These are phyloP conservation scores for Steromphala cineraria DNA, from an alignment of 2,888 invertebrate genomes.

Conservation along the genomic window DNA sequence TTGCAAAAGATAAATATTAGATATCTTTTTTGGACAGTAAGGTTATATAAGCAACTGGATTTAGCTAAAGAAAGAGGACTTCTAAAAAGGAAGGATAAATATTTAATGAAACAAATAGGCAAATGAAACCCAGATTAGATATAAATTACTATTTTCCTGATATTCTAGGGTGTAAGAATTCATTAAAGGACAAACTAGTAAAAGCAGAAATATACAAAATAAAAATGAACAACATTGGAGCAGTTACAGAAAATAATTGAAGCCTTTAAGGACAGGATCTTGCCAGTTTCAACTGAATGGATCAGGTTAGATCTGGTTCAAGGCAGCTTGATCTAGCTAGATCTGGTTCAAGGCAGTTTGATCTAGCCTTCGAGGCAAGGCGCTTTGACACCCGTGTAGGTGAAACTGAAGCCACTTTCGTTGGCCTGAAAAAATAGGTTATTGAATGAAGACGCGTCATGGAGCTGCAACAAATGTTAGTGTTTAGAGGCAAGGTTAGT, in stretches of 20 bases:
- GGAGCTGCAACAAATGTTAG: too few relatives aligned
- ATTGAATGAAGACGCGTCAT: not conserved
- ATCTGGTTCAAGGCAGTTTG: not conserved
- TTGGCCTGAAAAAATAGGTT: conserved; percentile 21
- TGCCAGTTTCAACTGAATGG: not conserved
- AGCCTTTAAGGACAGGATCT: not conserved
- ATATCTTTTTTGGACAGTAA: too few relatives aligned
- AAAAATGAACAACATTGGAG: too few relatives aligned
- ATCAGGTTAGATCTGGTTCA: not conserved
- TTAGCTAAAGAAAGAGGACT: too few relatives aligned
- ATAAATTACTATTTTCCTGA: too few relatives aligned
- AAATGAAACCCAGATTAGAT: not conserved
- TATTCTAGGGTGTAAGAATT: too few relatives aligned
- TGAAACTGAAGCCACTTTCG: not conserved
- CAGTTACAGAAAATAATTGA: not conserved
- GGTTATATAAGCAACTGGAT: too few relatives aligned
- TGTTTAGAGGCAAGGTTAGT: too few relatives aligned
- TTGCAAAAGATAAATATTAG: too few relatives aligned
- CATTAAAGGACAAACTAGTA: too few relatives aligned
- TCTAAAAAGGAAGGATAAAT: not conserved
- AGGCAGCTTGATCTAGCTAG: not conserved
- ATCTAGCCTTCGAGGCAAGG: conserved; percentile 8
- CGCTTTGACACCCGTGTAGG: conserved; percentile 11
- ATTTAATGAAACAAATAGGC: not conserved
- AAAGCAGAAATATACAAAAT: too few relatives aligned